These are phyloP conservation scores for Campoplex capitator DNA, from an alignment of 2,888 invertebrate species.

Conservation along the genomic window DNA sequence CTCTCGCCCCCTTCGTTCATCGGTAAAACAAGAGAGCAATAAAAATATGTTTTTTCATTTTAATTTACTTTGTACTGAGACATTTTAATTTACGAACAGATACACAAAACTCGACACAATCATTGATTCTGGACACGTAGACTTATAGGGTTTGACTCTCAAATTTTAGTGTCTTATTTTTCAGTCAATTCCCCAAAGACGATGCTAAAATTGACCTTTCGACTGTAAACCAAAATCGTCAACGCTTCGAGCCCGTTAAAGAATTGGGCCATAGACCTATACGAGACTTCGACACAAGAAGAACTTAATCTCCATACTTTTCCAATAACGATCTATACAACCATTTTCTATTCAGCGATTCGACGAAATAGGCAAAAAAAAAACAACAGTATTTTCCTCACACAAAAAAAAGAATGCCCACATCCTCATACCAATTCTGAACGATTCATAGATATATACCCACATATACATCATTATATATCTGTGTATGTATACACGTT, in stretches of 20 bases:
- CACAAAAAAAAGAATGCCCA: slow-evolving; percentile 17
- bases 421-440: slow-evolving; percentile 51
- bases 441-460: slow-evolving; percentile 41
- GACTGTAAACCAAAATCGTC: neutral
- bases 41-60: no score
- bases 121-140: neutral
- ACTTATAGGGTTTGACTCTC: neutral
- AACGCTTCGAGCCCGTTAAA: neutral
- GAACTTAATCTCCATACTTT: slow-evolving; percentile 14
- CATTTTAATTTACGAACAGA: neutral
- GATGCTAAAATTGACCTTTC: slow-evolving; percentile 1
- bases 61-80: neutral
- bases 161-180: neutral
- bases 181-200: neutral
- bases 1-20: no score
- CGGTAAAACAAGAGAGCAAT: no score
- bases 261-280: neutral
- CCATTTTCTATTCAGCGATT: slow-evolving; percentile 14
- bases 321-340: slow-evolving; percentile 15
- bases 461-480: neutral
- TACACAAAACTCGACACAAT: neutral
- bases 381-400: slow-evolving; percentile 35
- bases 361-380: slow-evolving; percentile 23
- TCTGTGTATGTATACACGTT: neutral
- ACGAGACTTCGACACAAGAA: neutral